Evolutionary conservation across 2,113 vertebrate species (phyloP), one percentile per base, ranked within the genome.

Genomic region (Prionailurus bengalensis): DNA sequence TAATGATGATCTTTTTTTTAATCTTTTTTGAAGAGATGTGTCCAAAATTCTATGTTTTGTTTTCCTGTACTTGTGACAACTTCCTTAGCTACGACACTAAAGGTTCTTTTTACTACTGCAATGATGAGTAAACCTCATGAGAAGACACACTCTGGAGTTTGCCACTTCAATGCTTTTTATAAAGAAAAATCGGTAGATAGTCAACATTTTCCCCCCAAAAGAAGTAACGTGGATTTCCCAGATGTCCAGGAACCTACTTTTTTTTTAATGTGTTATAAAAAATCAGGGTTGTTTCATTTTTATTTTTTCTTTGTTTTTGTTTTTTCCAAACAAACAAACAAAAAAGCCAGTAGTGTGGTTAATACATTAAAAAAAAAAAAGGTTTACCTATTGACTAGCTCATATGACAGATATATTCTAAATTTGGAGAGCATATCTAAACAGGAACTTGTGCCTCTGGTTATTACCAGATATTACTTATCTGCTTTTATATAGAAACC

Each of bases 191-290:
- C 79, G 16, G 36, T 68, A 93, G 21, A 87, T 0, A 61, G 42
- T 3, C 91, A 80, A 71, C 55, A 63, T 74, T 80, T 31, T 45
- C 31, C 71, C 66, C 31, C 19, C 9, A 87, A 36, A 23, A 42
- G 61, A 93, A 95, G 25, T 74, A 39, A 95, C 51, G 33, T 66
- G 10, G 33, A 36, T 63, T 73, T 80, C 45, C n/a, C 29, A 94
- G 65, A 23, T 80, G 17, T 33, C 48, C 42, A 45, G 7, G 6
- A 76, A 68, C 42, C 33, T 51, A 89, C 16, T 87, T 13, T 7
- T 89, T 94, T 94, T 73, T 23, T 86, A 95, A 91, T 84, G 31
- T 84, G 42, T 51, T 79, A 36, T 79, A 91, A 73, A 96, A 96
- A 95, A 31, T 73, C 8, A 58, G 25, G 2, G 33, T 27, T 70